Evolutionary conservation across 64 coral and sea anemone genomes (phyloP).

Genomic region (Porites australiensis): DNA sequence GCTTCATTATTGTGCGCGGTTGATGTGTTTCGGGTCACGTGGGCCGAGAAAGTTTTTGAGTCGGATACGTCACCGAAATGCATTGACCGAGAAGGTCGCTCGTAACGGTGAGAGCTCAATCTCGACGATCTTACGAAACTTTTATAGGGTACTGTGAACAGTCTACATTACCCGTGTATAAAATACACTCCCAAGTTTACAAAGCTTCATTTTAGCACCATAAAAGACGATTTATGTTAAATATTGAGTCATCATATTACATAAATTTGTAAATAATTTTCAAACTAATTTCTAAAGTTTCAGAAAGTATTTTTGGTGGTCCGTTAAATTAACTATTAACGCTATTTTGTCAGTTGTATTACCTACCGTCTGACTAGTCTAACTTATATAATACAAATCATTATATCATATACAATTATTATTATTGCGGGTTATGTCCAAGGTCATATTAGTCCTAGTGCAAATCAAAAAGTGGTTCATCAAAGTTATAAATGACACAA

Average conservation of each 20-base stretch:
- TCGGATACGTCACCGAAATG: too few relatives aligned
- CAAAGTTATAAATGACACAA: too few relatives aligned
- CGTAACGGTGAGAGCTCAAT: too few relatives aligned
- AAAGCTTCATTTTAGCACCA: background rate
- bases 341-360: slow-evolving; percentile 26
- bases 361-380: too few relatives aligned
- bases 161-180: background rate
- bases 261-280: slow-evolving; percentile 48
- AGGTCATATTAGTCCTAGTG: too few relatives aligned
- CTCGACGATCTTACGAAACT: too few relatives aligned
- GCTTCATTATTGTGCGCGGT: too few relatives aligned
- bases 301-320: slow-evolving; percentile 24
- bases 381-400: background rate
- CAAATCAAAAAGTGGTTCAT: too few relatives aligned
- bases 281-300: background rate
- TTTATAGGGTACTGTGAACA: background rate
- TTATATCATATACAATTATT: background rate
- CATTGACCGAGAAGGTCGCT: too few relatives aligned
- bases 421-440: too few relatives aligned
- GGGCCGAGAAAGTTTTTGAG: too few relatives aligned
- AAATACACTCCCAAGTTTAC: background rate
- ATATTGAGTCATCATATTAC: background rate
- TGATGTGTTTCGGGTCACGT: too few relatives aligned
- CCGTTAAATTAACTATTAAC: background rate
- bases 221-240: background rate